phyloP scores from a whole-genome alignment of 2,888 invertebrate genomes.

The Sabatieria punctata region DNA sequence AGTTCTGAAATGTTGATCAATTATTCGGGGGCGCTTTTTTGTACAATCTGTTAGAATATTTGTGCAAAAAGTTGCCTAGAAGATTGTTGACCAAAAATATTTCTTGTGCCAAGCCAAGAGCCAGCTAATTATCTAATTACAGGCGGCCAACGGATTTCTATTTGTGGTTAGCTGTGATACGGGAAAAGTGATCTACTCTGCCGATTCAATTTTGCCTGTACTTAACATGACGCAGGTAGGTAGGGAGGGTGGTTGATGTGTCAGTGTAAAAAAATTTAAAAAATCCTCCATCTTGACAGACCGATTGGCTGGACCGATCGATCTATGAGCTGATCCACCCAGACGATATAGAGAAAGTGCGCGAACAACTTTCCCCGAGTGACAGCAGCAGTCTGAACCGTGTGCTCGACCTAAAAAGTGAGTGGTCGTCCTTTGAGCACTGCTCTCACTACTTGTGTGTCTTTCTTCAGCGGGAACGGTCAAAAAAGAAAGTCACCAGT shows the following conservation, averaged over 20 bases:
- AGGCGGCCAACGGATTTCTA: constrained; percentile 93
- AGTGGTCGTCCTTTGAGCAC: not conserved
- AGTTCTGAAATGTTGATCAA: not conserved
- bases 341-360: constrained; percentile 81
- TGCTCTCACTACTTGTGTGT: constrained; percentile 7
- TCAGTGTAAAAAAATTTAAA: no score
- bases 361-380: constrained; percentile 89
- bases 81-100: no score
- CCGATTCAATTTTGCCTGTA: constrained; percentile 93
- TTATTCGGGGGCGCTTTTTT: no score
- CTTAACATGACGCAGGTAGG: constrained; percentile 75
- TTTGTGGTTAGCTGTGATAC: constrained; percentile 92
- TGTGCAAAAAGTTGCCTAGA: no score
- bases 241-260: no score
- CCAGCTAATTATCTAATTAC: constrained; percentile 16
- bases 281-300: constrained; percentile 40
- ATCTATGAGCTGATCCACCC: constrained; percentile 92
- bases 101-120: no score
- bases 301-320: constrained; percentile 91
- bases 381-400: constrained; percentile 52
- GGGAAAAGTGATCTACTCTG: constrained; percentile 89
- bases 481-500: constrained; percentile 91
- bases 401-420: constrained; percentile 79
- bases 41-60: no score
- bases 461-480: constrained; percentile 60